phyloP scores from a whole-genome alignment of 2,113 vertebrate genomes.

The Cinclus mexicanus region DNA sequence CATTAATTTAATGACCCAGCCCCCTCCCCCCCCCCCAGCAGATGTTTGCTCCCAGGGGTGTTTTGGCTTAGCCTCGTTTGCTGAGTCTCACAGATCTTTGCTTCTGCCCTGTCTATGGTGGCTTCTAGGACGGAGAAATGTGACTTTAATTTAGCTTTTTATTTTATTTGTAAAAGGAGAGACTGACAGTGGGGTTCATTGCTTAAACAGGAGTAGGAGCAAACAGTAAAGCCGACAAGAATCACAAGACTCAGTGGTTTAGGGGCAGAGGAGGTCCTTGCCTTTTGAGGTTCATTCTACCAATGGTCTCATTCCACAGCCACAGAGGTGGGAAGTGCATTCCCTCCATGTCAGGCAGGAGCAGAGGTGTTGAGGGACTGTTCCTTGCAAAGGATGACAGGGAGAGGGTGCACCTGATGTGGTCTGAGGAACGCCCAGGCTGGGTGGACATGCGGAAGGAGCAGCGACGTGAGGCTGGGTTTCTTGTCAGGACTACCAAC shows the following conservation, averaged over 20 bases:
- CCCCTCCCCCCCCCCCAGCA: not conserved
- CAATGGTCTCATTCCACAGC: not conserved
- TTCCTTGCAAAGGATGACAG: not conserved
- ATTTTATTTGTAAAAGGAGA: not conserved
- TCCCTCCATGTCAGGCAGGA: not conserved
- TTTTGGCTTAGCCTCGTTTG: not conserved
- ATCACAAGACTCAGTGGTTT: not conserved
- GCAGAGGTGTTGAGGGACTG: not conserved
- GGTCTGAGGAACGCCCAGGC: not conserved
- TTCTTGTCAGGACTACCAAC: not conserved
- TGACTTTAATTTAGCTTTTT: not conserved
- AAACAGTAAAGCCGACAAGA: not conserved
- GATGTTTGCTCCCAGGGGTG: not conserved
- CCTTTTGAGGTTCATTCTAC: not conserved
- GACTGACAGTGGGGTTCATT: not conserved
- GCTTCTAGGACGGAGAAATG: not conserved
- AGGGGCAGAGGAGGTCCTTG: not conserved
- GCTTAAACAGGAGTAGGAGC: not conserved
- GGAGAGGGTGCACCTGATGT: not conserved
- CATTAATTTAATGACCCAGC: not conserved
- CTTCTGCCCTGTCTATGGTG: not conserved
- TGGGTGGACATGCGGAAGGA: not conserved
- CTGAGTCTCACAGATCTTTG: not conserved
- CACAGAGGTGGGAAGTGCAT: not conserved
- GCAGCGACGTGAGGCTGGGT: fast-evolving